Evolutionary conservation across 2,888 invertebrate genomes (phyloP).

Genomic region (Entomobrya proxima): DNA sequence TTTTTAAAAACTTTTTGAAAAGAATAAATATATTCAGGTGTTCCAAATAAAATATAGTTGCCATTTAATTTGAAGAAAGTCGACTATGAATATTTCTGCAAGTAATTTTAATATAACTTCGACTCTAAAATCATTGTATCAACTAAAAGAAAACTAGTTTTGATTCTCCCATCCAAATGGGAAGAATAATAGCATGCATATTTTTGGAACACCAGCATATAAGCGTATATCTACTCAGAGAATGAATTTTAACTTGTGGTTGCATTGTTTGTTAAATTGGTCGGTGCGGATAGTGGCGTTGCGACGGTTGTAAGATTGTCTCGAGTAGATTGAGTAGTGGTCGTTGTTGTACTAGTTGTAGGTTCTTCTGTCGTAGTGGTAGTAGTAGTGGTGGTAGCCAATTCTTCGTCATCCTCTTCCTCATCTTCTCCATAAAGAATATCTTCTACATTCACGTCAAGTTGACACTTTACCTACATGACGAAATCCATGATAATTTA

Average conservation of each 20-base stretch:
- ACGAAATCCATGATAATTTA: neutral
- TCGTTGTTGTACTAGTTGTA: neutral
- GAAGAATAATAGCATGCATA: too few species aligned
- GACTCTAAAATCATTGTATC: too few species aligned
- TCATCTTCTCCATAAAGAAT: constrained; percentile 43
- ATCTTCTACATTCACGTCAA: constrained; percentile 31
- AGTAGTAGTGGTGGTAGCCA: neutral
- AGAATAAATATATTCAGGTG: too few species aligned
- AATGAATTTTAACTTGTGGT: constrained; percentile 16
- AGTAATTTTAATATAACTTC: too few species aligned
- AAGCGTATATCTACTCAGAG: too few species aligned
- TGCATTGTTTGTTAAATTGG: constrained; percentile 13
- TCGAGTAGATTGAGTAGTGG: neutral
- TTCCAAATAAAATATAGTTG: too few species aligned
- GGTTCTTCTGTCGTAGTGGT: neutral
- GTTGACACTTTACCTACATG: constrained; percentile 51
- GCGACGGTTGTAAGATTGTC: neutral
- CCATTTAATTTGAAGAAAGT: too few species aligned
- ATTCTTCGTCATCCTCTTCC: constrained; percentile 51
- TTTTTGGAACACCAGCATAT: neutral
- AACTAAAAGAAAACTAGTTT: too few species aligned
- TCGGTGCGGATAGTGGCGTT: neutral
- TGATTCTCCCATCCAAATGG: too few species aligned
- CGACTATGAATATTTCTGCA: too few species aligned
- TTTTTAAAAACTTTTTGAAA: too few species aligned